Conservation (phyloP, 2,113 vertebrate genomes). For the Gracilinanus agilis region DNA sequence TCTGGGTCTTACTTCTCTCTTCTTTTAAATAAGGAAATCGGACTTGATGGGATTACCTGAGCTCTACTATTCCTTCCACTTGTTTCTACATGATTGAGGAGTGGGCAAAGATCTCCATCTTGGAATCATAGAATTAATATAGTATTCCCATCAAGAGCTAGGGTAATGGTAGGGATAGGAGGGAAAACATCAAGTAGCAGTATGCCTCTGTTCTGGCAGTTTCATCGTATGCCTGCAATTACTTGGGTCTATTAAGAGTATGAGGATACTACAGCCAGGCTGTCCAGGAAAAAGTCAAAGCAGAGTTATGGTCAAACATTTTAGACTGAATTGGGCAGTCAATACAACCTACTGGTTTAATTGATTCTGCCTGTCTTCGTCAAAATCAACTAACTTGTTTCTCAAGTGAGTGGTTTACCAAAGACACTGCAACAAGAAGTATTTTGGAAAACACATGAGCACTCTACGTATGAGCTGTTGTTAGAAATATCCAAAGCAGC, state of each 20-base stretch:
- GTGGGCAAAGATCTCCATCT: background rate
- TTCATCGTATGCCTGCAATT: background rate
- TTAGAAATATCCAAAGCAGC: background rate
- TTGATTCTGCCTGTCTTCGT: background rate
- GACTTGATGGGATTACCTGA: background rate
- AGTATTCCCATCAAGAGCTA: background rate
- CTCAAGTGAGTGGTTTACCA: background rate
- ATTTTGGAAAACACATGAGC: background rate
- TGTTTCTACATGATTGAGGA: background rate
- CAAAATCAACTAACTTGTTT: background rate
- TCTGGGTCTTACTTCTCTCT: background rate
- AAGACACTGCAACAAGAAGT: background rate
- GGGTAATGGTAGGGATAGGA: background rate
- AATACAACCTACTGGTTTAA: background rate
- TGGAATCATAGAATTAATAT: background rate
- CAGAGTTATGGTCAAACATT: background rate
- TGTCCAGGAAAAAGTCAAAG: background rate
- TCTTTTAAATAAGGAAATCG: background rate
- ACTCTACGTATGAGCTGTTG: background rate
- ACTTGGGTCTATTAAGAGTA: background rate
- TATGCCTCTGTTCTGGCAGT: background rate
- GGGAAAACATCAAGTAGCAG: background rate
- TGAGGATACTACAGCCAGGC: background rate
- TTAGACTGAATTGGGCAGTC: background rate
- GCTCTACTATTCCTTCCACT: background rate